Base-by-base conservation (phyloP, 2,888 invertebrate genomes). In the Diarsia brunnea region DNA sequence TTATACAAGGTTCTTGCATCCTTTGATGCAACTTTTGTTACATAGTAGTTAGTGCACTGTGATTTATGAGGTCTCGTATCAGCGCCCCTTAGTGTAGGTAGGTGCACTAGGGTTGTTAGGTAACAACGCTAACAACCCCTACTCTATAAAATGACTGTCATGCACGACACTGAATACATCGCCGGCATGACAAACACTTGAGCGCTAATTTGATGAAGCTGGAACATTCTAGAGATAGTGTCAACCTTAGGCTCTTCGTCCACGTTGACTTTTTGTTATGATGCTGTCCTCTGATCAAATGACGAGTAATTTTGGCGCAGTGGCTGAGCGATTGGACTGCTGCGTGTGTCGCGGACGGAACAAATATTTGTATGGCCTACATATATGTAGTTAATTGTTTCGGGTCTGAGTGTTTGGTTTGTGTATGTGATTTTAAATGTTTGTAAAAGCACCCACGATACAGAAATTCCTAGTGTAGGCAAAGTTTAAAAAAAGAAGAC, bases 211-310 rank as follows among this genome's bases (percentile, higher is more conserved):
- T 77, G n/a, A 82, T 70, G 71, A 64, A 73, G 64, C 47, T 58
- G 38, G 66, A 72, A 73, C 31, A 69, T 79, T 74, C 77, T 68
- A 68, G 69, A 78, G 73, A 81, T 78, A 69, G 72, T 79, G 10
- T 75, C 51, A 27, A 60, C 21, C 31, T 38, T 21, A 61, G 38
- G 38, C 38, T 61, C 60, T 31, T 60, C 11, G 31, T 31, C 4
- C 19, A 60, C 31, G 27, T 10, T 60, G 60, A 31, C 1, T 4
- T 31, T 27, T 58, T 58, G 27, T 27, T 10, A 27, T 14, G 27
- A 58, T 27, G 16, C 0, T 53, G 5, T 53, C n/a, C 31, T 31
- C 31, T 31, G 31, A 31, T 31, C 3, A 31, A 4, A 31, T 31
- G 31, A 31, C 31, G 31, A 31, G 31, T 31, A 4, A 31, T 31